Base-by-base conservation (phyloP, 1,140 invertebrate genomes). In the Pinna nobilis region DNA sequence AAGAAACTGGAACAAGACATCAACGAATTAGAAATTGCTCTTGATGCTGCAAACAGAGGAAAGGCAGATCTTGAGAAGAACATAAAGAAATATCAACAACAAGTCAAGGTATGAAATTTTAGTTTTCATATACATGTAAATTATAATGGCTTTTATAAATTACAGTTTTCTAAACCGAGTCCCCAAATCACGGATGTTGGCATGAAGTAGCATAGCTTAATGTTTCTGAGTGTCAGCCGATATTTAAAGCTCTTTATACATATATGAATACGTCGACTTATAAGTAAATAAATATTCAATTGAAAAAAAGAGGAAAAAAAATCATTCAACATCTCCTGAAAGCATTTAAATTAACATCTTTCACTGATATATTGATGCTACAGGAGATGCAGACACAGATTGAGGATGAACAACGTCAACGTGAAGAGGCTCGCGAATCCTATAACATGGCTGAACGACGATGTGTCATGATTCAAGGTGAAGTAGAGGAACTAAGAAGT, bases 1-100 rank as follows among this genome's bases (percentile, higher is more conserved):
- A 99, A 99, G 95, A 99, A 99, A 92, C 92, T 99, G 82, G 98
- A 99, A 91, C 95, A 95, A 82, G 98, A 99, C 92, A 99, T 99
- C 92, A 99, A 99, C 90, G 98, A 99, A 90, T 92, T 99, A 63
- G 98, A 99, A 91, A 98, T 99, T 84, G 97, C 97, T 86, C 91
- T 99, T 83, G 98, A 99, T 93, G 81, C 78, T 65, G 81, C 88
- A 57, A 90, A 90, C 81, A 75, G 89, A 28, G 96, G 96, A 80
- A 98, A 98, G 88, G 96, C 96, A 85, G 98, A 99, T 89, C 95
- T 97, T 77, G 98, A 99, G 91, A 99, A 99, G 94, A 98, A 96
- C 91, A 97, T 98, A 90, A 99, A 99, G 92, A 91, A 90, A 90
- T 97, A 98, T 92, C 97, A 99, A 90, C 95, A 97, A 90, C 96